phyloP scores from a whole-genome alignment of 2,888 invertebrate genomes.

The Drosophila paucipuncta region DNA sequence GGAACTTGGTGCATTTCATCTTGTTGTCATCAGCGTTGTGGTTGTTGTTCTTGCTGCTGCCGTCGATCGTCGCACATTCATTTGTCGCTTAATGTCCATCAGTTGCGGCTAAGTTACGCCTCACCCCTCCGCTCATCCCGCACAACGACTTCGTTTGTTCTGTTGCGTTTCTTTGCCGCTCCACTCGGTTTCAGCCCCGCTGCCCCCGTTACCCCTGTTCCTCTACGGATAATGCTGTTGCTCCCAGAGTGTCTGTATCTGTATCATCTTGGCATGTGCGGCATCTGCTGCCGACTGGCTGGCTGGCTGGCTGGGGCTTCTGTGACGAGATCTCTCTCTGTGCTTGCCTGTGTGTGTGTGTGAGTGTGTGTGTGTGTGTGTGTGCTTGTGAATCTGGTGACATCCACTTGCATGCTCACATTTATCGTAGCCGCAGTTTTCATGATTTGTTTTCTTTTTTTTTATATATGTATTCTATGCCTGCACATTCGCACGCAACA shows the following conservation, averaged over 20 bases:
- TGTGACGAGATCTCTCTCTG: constrained; percentile 71
- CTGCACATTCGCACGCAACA: constrained; percentile 67
- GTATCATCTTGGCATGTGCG: constrained; percentile 79
- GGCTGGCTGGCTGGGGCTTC: constrained; percentile 51
- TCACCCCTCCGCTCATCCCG: background rate
- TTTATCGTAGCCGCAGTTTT: constrained; percentile 69
- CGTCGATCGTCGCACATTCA: constrained; percentile 78
- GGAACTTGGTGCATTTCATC: constrained; percentile 79
- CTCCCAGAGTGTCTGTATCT: constrained; percentile 78
- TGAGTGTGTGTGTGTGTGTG: constrained; percentile 30
- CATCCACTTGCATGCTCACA: constrained; percentile 77
- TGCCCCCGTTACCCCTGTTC: constrained; percentile 9
- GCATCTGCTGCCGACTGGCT: constrained; percentile 62
- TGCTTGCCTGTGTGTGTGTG: constrained; percentile 14
- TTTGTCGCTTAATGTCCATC: constrained; percentile 79
- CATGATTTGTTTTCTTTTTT: constrained; percentile 41
- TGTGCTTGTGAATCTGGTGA: constrained; percentile 65
- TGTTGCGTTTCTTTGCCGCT: constrained; percentile 26
- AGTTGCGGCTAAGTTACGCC: constrained; percentile 46
- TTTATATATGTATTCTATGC: constrained; percentile 42
- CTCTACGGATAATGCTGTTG: constrained; percentile 29
- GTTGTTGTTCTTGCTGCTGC: constrained; percentile 41
- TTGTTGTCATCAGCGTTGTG: constrained; percentile 65
- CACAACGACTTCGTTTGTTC: constrained; percentile 12
- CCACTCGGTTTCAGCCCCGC: constrained; percentile 9